Conservation (phyloP, 1,140 invertebrate genomes). For the Homalodisca vitripennis region DNA sequence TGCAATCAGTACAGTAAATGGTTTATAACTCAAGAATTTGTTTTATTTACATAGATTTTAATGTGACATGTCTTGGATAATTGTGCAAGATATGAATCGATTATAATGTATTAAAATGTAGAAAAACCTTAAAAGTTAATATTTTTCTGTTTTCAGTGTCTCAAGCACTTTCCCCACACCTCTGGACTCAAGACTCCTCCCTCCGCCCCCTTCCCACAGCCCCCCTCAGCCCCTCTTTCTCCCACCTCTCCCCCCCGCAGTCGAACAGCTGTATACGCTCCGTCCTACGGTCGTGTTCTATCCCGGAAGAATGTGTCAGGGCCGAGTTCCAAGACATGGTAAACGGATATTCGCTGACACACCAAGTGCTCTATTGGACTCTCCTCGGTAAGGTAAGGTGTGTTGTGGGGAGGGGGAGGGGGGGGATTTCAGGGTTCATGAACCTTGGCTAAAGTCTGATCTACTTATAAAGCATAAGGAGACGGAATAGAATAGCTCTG, state of each 20-base stretch:
- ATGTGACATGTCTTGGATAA: too few species aligned
- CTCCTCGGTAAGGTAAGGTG: not conserved
- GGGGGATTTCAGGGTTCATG: not conserved
- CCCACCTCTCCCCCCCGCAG: not conserved
- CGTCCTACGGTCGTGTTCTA: not conserved
- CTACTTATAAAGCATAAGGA: not conserved
- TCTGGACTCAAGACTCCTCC: not conserved
- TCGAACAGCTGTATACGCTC: not conserved
- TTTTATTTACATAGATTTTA: too few species aligned
- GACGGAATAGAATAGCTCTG: too few species aligned
- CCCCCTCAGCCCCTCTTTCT: not conserved
- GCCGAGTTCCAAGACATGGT: not conserved
- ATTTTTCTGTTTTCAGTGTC: constrained; percentile 9
- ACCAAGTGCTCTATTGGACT: constrained; percentile 8
- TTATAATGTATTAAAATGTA: too few species aligned
- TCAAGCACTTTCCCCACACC: not conserved
- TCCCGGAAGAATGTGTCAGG: not conserved
- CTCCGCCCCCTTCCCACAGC: not conserved
- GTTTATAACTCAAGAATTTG: too few species aligned
- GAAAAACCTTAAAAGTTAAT: too few species aligned
- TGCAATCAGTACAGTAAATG: too few species aligned
- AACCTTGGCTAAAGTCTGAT: not conserved
- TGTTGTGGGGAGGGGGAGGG: not conserved
- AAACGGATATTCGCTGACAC: not conserved
- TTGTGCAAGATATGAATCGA: too few species aligned